These are phyloP conservation scores for Diloba caeruleocephala DNA, from an alignment of 2,888 invertebrate genomes.

Conservation along the genomic window DNA sequence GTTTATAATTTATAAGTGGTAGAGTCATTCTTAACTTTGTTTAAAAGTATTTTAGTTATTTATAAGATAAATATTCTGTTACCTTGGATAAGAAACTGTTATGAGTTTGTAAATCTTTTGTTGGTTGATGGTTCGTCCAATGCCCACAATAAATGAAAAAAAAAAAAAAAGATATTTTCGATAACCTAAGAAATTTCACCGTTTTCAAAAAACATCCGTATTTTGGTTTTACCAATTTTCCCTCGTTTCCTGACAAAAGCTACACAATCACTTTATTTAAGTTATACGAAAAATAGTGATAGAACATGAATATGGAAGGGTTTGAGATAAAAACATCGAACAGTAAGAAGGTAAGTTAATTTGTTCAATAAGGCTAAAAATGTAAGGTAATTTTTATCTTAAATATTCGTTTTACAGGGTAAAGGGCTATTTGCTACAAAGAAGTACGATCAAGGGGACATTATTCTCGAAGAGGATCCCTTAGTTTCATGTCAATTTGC, in stretches of 20 bases:
- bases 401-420: conserved; percentile 90
- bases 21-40: too few species aligned
- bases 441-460: conserved; percentile 91
- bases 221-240: conserved; percentile 8
- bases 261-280: neutral
- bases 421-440: conserved; percentile 94
- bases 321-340: conserved; percentile 78
- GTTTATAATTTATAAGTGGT: too few species aligned
- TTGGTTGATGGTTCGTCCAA: too few species aligned
- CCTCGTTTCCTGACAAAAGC: conserved; percentile 9
- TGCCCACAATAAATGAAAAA: too few species aligned
- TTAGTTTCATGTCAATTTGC: conserved; percentile 97
- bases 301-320: conserved; percentile 70
- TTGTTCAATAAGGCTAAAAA: neutral
- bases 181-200: conserved; percentile 28
- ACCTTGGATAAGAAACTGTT: too few species aligned
- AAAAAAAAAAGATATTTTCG: too few species aligned
- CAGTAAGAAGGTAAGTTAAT: conserved; percentile 75
- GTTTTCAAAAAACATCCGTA: neutral
- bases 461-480: conserved; percentile 96
- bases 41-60: too few species aligned
- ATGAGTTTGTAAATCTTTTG: too few species aligned
- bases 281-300: neutral
- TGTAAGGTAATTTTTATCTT: conserved; percentile 10
- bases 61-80: too few species aligned